These are phyloP conservation scores for Lamellibrachia satsuma DNA, from an alignment of 2,888 invertebrate species.

Conservation along the genomic window DNA sequence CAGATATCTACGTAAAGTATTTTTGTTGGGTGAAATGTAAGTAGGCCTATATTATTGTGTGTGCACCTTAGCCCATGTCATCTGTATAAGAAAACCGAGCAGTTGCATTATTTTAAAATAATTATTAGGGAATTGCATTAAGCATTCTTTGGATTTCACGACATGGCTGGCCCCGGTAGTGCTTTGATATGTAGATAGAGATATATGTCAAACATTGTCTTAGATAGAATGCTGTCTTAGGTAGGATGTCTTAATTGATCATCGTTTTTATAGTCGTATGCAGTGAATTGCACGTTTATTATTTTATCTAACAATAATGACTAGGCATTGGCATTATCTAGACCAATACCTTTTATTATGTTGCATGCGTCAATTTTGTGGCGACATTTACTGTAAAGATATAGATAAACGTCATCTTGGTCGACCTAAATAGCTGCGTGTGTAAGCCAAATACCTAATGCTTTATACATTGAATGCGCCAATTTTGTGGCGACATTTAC, in stretches of 20 bases:
- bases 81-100: no score
- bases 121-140: no score
- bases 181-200: background rate
- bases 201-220: background rate
- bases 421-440: no score
- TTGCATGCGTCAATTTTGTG: background rate
- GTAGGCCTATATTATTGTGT: no score
- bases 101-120: no score
- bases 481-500: background rate
- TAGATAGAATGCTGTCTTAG: background rate
- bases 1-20: no score
- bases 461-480: background rate
- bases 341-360: background rate
- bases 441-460: no score
- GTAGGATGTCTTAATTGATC: background rate
- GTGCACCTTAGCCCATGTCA: no score
- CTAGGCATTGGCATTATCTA: background rate
- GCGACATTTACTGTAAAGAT: background rate
- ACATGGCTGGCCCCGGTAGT: no score
- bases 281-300: background rate
- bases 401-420: background rate
- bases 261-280: background rate
- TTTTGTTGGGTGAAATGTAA: no score
- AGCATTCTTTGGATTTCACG: no score
- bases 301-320: background rate